Percentiles rank a stretch among this genome's conserved stretches.
These are phyloP conservation scores for Hyppa rectilinea DNA, from an alignment of 2,888 invertebrate species.

Conservation along the genomic window DNA sequence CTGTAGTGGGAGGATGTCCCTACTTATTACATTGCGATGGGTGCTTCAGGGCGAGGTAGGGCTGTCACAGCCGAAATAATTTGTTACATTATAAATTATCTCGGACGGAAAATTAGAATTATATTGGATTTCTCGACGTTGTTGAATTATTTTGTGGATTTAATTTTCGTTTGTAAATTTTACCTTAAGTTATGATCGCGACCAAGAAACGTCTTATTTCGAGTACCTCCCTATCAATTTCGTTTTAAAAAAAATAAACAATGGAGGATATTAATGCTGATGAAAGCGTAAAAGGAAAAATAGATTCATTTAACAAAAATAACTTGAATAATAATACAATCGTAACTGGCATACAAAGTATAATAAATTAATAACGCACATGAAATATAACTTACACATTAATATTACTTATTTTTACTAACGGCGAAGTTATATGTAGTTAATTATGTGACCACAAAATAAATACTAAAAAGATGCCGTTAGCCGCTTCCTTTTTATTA, in stretches of 20 bases:
- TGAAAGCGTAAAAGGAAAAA: conserved; percentile 9
- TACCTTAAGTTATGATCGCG: conserved; percentile 17
- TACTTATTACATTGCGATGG: conserved; percentile 70
- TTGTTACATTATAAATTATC: conserved; percentile 60
- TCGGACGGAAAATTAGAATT: conserved; percentile 60
- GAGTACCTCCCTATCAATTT: conserved; percentile 26
- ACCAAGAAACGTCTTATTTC: conserved; percentile 38
- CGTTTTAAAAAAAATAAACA: neutral
- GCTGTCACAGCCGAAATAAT: conserved; percentile 60
- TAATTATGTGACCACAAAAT: too few species aligned
- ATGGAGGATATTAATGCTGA: neutral
- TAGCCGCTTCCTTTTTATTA: too few species aligned
- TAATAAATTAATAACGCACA: neutral
- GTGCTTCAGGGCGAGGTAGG: conserved; percentile 63
- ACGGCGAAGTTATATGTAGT: too few species aligned
- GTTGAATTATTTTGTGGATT: conserved; percentile 48
- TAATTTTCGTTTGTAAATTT: conserved; percentile 56
- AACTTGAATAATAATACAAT: conserved; percentile 7
- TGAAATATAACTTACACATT: conserved; percentile 13
- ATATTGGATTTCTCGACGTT: conserved; percentile 57
- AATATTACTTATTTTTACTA: too few species aligned
- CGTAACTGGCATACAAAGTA: neutral
- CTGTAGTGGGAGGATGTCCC: conserved; percentile 71
- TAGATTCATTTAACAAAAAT: conserved; percentile 6
- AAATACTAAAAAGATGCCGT: too few species aligned